phyloP scores from a whole-genome alignment of 2,797 vertebrate genomes.

The Melanogrammus aeglefinus region DNA sequence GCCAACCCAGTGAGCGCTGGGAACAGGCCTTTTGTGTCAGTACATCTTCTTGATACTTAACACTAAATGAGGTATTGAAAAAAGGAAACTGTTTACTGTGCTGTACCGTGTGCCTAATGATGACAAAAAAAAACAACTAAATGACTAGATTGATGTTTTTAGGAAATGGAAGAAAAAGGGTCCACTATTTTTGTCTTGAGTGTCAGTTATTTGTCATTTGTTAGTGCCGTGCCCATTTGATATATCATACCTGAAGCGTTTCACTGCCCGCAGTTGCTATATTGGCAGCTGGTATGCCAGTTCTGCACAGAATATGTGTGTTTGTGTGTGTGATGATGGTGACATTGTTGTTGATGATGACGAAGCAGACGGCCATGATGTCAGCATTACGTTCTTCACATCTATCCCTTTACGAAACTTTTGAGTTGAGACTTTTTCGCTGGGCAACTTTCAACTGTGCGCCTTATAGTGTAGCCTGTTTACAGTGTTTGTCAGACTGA shows the following conservation, averaged over 20 bases:
- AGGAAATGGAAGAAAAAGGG: slow-evolving; percentile 37
- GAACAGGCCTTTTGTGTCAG: slow-evolving; percentile 36
- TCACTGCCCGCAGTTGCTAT: slow-evolving; percentile 71
- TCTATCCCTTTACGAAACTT: slow-evolving; percentile 64
- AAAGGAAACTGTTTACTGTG: slow-evolving; percentile 53
- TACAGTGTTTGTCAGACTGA: slow-evolving; percentile 68
- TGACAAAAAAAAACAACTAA: slow-evolving; percentile 9
- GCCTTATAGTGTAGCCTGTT: slow-evolving; percentile 83
- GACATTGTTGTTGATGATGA: slow-evolving; percentile 24
- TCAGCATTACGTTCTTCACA: slow-evolving; percentile 36
- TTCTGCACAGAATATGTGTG: slow-evolving; percentile 49
- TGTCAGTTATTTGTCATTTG: slow-evolving; percentile 15
- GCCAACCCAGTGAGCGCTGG: slow-evolving; percentile 20
- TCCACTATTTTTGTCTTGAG: slow-evolving; percentile 36
- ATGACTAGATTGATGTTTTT: slow-evolving; percentile 42
- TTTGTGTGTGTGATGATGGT: not conserved
- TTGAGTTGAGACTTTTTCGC: slow-evolving; percentile 53
- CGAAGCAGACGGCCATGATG: slow-evolving; percentile 26
- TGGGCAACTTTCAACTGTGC: slow-evolving; percentile 73
- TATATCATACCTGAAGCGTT: slow-evolving; percentile 55
- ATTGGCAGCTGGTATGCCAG: slow-evolving; percentile 70
- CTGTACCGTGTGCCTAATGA: slow-evolving; percentile 71
- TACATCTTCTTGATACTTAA: slow-evolving; percentile 54
- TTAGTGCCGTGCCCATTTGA: slow-evolving; percentile 44
- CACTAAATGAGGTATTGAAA: slow-evolving; percentile 57